Evolutionary conservation across 1,140 invertebrate genomes (phyloP).

Genomic region (Ceratitis capitata): DNA sequence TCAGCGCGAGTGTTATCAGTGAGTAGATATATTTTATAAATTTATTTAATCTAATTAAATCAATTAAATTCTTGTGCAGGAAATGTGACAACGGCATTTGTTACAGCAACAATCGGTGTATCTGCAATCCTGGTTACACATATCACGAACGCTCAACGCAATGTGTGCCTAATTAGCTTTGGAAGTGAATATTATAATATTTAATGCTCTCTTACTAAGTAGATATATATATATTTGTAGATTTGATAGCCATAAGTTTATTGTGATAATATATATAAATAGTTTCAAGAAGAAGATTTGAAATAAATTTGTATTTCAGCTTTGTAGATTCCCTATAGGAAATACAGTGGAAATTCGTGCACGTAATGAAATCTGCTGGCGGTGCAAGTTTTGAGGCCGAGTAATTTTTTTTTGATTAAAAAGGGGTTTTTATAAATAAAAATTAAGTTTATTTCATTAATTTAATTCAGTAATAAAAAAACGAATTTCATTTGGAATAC

Average conservation of each 20-base stretch:
- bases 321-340: too few relatives aligned
- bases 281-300: too few relatives aligned
- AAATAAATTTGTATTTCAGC: too few relatives aligned
- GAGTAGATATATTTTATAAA: conserved; percentile 41
- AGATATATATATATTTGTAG: neutral
- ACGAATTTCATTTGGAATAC: too few relatives aligned
- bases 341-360: too few relatives aligned
- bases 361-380: too few relatives aligned
- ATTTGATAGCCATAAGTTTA: neutral
- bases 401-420: too few relatives aligned
- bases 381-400: too few relatives aligned
- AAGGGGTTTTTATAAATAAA: too few relatives aligned
- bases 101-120: conserved; percentile 57
- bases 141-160: conserved; percentile 59
- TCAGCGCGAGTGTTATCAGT: conserved; percentile 61
- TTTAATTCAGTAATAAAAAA: too few relatives aligned
- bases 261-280: neutral
- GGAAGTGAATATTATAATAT: neutral
- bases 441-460: too few relatives aligned
- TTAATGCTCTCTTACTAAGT: neutral
- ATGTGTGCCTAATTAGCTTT: conserved; percentile 56
- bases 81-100: conserved; percentile 60
- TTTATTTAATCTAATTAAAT: neutral
- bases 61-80: conserved; percentile 42
- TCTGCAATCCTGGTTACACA: conserved; percentile 58